These are phyloP conservation scores for Cryptosula pallasiana DNA, from an alignment of 2,888 invertebrate genomes.

Conservation along the genomic window DNA sequence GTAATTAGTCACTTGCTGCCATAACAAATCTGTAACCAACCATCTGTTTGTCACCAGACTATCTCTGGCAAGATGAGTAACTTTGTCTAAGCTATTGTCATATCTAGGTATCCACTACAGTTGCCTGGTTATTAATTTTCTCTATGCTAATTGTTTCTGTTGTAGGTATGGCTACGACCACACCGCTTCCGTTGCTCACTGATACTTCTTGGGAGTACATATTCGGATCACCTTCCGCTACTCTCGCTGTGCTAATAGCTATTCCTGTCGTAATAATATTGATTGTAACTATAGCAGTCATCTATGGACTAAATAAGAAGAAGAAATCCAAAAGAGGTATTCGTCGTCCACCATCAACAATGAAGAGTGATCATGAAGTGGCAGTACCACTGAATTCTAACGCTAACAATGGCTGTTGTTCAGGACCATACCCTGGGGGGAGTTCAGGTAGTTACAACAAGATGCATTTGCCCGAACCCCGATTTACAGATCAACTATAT, in stretches of 20 bases:
- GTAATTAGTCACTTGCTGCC: neutral
- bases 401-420: slow-evolving; percentile 13
- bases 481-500: neutral
- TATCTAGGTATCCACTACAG: neutral
- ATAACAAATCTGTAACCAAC: no score
- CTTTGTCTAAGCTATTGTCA: no score
- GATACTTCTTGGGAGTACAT: slow-evolving; percentile 21
- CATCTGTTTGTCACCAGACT: neutral
- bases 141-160: neutral
- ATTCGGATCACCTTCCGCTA: slow-evolving; percentile 23
- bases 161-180: slow-evolving; percentile 14
- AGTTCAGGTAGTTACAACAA: neutral
- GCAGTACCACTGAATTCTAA: slow-evolving; percentile 6
- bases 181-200: neutral
- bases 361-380: slow-evolving; percentile 23
- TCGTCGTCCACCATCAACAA: neutral
- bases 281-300: slow-evolving; percentile 14
- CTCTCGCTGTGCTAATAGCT: slow-evolving; percentile 20
- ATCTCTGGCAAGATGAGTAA: no score
- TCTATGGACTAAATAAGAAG: slow-evolving; percentile 10
- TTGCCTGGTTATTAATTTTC: neutral
- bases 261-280: slow-evolving; percentile 12
- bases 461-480: neutral
- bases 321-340: neutral
- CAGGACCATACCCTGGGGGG: neutral